Evolutionary conservation across 2,888 invertebrate genomes (phyloP).

Genomic region (Eurois occulta): DNA sequence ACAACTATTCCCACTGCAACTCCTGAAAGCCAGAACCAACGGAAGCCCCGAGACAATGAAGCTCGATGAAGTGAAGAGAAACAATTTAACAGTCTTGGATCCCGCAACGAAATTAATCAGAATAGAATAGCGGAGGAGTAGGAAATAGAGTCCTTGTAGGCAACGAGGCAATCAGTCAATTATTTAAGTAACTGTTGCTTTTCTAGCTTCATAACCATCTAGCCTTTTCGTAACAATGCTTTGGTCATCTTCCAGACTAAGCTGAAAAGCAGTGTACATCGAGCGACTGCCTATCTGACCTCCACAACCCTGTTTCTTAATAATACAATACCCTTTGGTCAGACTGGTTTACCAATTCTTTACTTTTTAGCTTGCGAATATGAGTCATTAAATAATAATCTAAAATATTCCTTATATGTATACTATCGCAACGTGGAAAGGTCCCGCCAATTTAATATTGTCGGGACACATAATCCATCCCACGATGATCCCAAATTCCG

Average conservation of each 20-base stretch:
- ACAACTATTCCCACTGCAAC: not conserved
- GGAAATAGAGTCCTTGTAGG: too few species aligned
- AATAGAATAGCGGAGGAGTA: not conserved
- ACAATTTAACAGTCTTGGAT: not conserved
- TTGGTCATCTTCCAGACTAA: too few species aligned
- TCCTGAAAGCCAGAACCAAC: not conserved
- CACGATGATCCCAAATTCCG: conserved; percentile 4
- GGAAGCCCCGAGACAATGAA: not conserved
- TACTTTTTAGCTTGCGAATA: not conserved
- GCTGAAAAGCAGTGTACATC: not conserved
- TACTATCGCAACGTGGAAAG: not conserved
- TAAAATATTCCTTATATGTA: conserved; percentile 6
- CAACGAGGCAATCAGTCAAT: not conserved
- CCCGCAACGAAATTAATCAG: not conserved
- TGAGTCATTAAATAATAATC: not conserved
- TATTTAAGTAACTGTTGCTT: not conserved
- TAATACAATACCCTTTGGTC: not conserved
- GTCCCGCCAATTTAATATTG: conserved; percentile 34
- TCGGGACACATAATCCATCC: conserved; percentile 20
- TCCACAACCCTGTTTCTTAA: not conserved
- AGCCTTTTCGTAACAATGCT: too few species aligned
- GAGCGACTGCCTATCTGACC: not conserved
- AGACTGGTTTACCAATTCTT: not conserved
- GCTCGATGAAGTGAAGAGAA: not conserved
- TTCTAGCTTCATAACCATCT: not conserved